Conservation (phyloP, 2,888 invertebrate species). For the Heliconius ismenius region DNA sequence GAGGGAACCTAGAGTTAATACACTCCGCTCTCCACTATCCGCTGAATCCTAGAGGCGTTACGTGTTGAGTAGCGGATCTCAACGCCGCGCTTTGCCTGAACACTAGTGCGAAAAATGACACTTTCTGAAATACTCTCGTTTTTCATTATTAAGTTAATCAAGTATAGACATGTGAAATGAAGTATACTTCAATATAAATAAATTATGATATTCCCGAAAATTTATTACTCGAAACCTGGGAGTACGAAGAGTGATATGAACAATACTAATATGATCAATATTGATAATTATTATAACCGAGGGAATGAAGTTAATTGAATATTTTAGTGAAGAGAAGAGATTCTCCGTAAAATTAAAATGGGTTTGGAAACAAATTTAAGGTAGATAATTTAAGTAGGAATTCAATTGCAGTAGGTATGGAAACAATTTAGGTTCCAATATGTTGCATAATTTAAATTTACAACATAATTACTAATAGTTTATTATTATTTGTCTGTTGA, state of each 20-base stretch:
- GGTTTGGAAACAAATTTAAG: background rate
- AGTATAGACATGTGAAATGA: background rate
- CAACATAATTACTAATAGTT: background rate
- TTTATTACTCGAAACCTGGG: background rate
- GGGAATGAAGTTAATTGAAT: background rate
- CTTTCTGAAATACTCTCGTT: too few relatives aligned
- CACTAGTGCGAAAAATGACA: too few relatives aligned
- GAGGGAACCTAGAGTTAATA: too few relatives aligned
- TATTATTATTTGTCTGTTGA: background rate
- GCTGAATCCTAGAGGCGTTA: too few relatives aligned
- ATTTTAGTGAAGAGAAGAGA: background rate
- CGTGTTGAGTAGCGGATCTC: too few relatives aligned
- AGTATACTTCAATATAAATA: background rate
- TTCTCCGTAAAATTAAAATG: background rate
- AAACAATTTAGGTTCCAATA: background rate
- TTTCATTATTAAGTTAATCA: constrained; percentile 15
- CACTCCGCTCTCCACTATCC: too few relatives aligned
- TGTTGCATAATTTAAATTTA: background rate
- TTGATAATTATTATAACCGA: background rate
- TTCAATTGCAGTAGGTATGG: background rate
- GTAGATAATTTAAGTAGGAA: background rate
- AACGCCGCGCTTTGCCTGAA: too few relatives aligned
- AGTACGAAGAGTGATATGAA: background rate
- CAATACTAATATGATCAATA: background rate
- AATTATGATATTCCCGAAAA: background rate